phyloP scores from a whole-genome alignment of 2,797 vertebrate genomes.

The Eospalax fontanierii region DNA sequence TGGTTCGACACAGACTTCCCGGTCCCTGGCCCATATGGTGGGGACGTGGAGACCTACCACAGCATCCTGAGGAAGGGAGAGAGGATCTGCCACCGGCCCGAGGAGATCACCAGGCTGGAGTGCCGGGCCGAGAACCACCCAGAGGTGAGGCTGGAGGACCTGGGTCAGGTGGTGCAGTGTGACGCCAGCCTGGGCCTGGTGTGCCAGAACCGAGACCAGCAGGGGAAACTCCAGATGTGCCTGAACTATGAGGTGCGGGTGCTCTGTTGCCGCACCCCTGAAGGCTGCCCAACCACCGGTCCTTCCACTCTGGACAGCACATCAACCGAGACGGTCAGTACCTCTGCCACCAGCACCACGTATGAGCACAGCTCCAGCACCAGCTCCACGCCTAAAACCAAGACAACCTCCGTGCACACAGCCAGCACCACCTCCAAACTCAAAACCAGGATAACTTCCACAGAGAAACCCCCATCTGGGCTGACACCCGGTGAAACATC shows the following conservation, averaged over 20 bases:
- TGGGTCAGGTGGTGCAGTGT: conserved; percentile 75
- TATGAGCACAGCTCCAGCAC: neutral
- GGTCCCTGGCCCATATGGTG: conserved; percentile 80
- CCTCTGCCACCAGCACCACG: neutral
- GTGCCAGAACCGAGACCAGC: conserved; percentile 79
- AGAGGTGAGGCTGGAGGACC: neutral
- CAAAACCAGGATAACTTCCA: neutral
- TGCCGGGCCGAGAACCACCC: conserved; percentile 74
- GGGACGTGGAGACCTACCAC: conserved; percentile 88
- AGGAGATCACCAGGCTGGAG: conserved; percentile 32
- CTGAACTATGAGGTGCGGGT: conserved; percentile 79
- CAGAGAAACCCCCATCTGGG: neutral
- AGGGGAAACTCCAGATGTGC: conserved; percentile 50
- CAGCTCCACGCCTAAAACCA: too few relatives aligned
- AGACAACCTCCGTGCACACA: neutral
- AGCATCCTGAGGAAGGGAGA: conserved; percentile 84
- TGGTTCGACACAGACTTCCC: conserved; percentile 88
- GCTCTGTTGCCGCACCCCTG: neutral
- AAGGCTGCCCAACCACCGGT: neutral
- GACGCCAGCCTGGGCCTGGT: conserved; percentile 62
- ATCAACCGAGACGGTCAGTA: neutral
- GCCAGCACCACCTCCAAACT: too few relatives aligned
- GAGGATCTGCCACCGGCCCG: conserved; percentile 62
- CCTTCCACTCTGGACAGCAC: conserved; percentile 81
- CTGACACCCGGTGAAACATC: neutral